Percentiles rank a stretch among this genome's conserved stretches.
Conservation (phyloP, 2,797 vertebrate species). For the Uromys caudimaculatus region DNA sequence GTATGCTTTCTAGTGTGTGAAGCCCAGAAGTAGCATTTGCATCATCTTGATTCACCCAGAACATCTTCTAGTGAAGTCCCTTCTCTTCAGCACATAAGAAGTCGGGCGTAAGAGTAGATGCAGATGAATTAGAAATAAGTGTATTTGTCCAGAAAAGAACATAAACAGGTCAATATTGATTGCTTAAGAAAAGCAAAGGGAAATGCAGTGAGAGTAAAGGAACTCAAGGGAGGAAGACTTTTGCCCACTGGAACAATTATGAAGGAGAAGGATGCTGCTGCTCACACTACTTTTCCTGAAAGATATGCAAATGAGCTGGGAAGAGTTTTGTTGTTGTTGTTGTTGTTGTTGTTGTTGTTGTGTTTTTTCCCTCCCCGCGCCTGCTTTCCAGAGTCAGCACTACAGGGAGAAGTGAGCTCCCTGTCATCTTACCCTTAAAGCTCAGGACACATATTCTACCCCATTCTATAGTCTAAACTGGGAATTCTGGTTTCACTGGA, state of each 20-base stretch:
- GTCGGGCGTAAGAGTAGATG: not conserved
- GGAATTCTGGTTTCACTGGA: not conserved
- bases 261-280: not conserved
- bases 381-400: not conserved
- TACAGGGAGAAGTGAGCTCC: not conserved
- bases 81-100: not conserved
- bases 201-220: slow-evolving; percentile 18
- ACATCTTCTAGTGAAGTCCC: slow-evolving; percentile 16
- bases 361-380: accelerated
- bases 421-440: not conserved
- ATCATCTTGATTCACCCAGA: slow-evolving; percentile 38
- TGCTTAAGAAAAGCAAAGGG: slow-evolving; percentile 25
- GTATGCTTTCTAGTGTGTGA: not conserved
- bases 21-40: slow-evolving; percentile 55
- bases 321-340: not conserved
- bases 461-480: not conserved
- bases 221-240: not conserved
- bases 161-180: slow-evolving; percentile 27
- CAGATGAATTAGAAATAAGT: slow-evolving; percentile 47
- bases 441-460: not conserved
- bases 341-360: no score
- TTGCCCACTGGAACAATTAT: not conserved
- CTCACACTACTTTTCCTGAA: not conserved
- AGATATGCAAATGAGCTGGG: not conserved
- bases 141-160: slow-evolving; percentile 12